Conservation (phyloP, 2,113 vertebrate genomes). For the Brachionichthys hirsutus region DNA sequence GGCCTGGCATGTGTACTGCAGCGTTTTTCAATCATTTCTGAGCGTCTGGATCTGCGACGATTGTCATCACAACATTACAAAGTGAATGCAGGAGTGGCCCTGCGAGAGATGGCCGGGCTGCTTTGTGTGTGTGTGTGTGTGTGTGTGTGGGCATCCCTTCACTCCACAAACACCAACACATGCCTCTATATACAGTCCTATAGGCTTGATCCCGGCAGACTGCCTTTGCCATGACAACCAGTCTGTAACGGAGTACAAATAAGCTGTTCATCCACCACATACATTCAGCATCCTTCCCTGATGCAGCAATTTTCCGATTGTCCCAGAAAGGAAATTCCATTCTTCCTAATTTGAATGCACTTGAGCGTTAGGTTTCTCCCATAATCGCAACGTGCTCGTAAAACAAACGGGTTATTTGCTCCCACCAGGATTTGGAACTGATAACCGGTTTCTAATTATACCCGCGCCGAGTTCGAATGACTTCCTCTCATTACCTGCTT, state of each 20-base stretch:
- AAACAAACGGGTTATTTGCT: constrained; percentile 37
- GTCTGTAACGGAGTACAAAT: constrained; percentile 33
- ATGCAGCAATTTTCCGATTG: not conserved
- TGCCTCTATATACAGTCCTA: not conserved
- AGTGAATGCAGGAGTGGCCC: constrained; percentile 49
- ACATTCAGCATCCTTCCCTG: constrained; percentile 17
- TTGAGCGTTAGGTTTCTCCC: constrained; percentile 10
- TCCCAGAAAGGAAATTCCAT: not conserved
- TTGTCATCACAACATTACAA: too few relatives aligned
- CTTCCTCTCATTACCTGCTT: not conserved
- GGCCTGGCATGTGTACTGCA: too few relatives aligned
- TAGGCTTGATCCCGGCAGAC: constrained; percentile 32
- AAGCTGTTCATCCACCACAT: constrained; percentile 39
- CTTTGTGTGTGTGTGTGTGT: constrained; percentile 60
- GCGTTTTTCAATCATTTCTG: too few relatives aligned
- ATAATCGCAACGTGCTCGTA: constrained; percentile 19
- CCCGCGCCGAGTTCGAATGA: constrained; percentile 1
- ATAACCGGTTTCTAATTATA: constrained; percentile 36
- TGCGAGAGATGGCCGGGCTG: constrained; percentile 47
- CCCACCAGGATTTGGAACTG: constrained; percentile 10
- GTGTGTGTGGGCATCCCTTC: constrained; percentile 54
- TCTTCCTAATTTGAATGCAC: constrained; percentile 1
- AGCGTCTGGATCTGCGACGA: too few relatives aligned
- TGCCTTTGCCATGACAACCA: constrained; percentile 61
- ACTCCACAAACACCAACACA: constrained; percentile 31